Percentiles rank a stretch among this genome's conserved stretches.
phyloP scores from a whole-genome alignment of 1,140 invertebrate species.

The Drosophila watanabei region DNA sequence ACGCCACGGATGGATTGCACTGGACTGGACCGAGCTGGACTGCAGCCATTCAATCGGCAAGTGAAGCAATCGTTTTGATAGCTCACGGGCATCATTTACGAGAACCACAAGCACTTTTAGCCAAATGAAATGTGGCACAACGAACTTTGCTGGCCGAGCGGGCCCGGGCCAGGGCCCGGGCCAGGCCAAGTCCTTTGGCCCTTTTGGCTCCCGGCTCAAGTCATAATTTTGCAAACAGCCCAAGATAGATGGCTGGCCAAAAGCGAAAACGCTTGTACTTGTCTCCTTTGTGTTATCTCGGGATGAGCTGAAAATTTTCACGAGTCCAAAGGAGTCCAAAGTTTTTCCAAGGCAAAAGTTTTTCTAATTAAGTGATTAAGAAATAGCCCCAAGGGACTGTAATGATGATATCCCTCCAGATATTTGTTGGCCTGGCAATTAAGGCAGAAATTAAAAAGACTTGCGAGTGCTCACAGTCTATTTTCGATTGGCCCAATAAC shows the following conservation, averaged over 20 bases:
- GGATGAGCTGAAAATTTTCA: constrained; percentile 46
- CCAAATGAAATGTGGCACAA: constrained; percentile 81
- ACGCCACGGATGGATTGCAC: constrained; percentile 1
- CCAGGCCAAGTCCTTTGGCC: constrained; percentile 42
- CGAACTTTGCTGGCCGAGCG: constrained; percentile 42
- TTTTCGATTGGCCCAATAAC: constrained; percentile 27
- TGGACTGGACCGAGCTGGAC: not conserved
- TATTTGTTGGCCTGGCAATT: constrained; percentile 25
- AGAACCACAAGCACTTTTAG: constrained; percentile 60
- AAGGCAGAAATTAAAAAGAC: constrained; percentile 35
- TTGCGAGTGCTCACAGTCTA: constrained; percentile 13
- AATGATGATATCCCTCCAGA: constrained; percentile 4
- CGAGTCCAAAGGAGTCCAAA: constrained; percentile 23
- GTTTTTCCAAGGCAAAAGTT: constrained; percentile 32
- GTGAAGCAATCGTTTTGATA: constrained; percentile 62
- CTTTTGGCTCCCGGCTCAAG: constrained; percentile 37
- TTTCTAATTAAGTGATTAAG: constrained; percentile 45
- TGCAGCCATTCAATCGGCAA: constrained; percentile 49
- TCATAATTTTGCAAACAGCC: constrained; percentile 23
- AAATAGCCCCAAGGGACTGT: constrained; percentile 16
- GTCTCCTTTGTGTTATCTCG: constrained; percentile 26
- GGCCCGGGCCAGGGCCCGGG: too few species aligned
- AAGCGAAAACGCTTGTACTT: constrained; percentile 24
- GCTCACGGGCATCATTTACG: constrained; percentile 66
- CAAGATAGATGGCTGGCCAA: constrained; percentile 39